Percentiles rank a stretch among this genome's conserved stretches.
These are phyloP conservation scores for Pogonocherus hispidulus DNA, from an alignment of 2,888 invertebrate species.

Conservation along the genomic window DNA sequence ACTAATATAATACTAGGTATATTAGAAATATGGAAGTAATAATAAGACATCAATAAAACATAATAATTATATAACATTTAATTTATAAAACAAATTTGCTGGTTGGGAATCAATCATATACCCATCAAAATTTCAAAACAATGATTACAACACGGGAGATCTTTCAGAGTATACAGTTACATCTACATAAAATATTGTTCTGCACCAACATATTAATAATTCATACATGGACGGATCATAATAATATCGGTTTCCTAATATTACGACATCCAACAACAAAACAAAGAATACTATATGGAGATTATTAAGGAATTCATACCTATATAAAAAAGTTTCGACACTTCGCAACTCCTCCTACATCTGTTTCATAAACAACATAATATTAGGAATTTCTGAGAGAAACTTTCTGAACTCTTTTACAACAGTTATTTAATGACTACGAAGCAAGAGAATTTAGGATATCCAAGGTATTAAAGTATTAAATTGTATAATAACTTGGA, in stretches of 20 bases:
- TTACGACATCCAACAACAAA: neutral
- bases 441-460: conserved; percentile 1
- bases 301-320: neutral
- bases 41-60: no score
- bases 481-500: conserved; percentile 10
- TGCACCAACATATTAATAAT: no score
- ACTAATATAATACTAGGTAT: no score
- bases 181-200: no score
- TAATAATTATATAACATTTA: no score
- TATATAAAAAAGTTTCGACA: conserved; percentile 16
- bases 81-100: no score
- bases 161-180: no score
- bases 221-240: no score
- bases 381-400: conserved; percentile 10
- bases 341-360: neutral
- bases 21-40: no score
- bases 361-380: conserved; percentile 18
- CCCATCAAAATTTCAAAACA: no score
- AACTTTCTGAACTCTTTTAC: conserved; percentile 7
- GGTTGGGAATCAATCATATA: no score
- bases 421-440: conserved; percentile 8
- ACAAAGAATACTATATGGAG: neutral
- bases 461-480: conserved; percentile 18
- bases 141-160: no score
- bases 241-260: neutral